These are phyloP conservation scores for Corythornis cristatus DNA, from an alignment of 2,113 vertebrate genomes.

Conservation along the genomic window DNA sequence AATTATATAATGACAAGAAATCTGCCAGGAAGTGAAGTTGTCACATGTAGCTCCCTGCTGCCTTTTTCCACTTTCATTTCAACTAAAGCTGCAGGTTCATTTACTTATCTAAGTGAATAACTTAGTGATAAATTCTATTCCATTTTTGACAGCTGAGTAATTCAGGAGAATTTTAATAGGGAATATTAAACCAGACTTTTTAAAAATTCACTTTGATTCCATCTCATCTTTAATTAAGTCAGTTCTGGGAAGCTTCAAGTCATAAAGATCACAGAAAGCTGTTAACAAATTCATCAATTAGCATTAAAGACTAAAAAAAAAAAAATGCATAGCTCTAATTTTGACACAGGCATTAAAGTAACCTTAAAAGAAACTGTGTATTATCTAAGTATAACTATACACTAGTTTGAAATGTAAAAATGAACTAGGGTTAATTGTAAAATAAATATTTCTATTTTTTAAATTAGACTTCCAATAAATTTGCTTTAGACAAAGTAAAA, in stretches of 20 bases:
- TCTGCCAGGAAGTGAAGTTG: not conserved
- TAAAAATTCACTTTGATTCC: conserved; percentile 1
- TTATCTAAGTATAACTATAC: not conserved
- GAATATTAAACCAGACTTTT: conserved; percentile 14
- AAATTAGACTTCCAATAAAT: not conserved
- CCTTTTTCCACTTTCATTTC: not conserved
- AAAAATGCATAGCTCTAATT: not conserved
- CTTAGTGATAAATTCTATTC: conserved; percentile 17
- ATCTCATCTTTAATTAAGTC: conserved; percentile 37
- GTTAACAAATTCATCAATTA: not conserved
- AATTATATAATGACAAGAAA: not conserved
- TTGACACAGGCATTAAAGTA: not conserved
- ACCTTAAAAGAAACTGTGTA: not conserved
- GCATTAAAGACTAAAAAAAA: not conserved
- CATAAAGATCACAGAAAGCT: conserved; percentile 25
- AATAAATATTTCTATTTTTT: not conserved
- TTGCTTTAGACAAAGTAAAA: not conserved
- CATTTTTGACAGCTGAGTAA: conserved; percentile 9
- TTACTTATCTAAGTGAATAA: conserved; percentile 46
- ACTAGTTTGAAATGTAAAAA: not conserved
- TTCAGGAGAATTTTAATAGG: conserved; percentile 24
- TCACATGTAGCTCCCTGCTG: not conserved
- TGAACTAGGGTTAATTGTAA: not conserved
- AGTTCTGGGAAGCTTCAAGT: conserved; percentile 1
- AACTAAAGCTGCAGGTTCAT: not conserved